Conservation (phyloP, 2,888 invertebrate species). For the Phalera bucephala region DNA sequence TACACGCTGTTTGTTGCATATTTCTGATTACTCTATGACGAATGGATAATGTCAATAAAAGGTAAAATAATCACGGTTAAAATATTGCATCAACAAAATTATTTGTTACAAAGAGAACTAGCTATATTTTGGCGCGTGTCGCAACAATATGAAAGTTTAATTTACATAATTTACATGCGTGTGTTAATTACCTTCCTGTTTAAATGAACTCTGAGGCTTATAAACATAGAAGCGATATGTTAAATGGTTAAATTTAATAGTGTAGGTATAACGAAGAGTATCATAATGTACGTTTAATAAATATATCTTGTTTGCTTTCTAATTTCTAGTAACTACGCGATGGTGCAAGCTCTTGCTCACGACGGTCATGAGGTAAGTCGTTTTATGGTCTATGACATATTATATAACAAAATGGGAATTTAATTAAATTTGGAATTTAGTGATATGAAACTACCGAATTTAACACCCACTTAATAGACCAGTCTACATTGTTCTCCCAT, state of each 20-base stretch:
- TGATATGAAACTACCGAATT: too few species aligned
- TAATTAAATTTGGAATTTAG: too few species aligned
- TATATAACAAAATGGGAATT: too few species aligned
- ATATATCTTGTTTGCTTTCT: slow-evolving; percentile 10
- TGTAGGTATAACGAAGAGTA: too few species aligned
- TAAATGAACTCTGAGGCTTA: neutral
- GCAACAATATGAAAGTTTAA: neutral
- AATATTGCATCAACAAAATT: neutral
- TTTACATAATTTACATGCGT: neutral
- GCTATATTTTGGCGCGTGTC: neutral
- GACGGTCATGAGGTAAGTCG: slow-evolving; percentile 93
- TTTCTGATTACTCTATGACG: neutral
- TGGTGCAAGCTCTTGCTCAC: slow-evolving; percentile 94
- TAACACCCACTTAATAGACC: too few species aligned
- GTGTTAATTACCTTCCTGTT: neutral
- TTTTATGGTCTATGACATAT: too few species aligned
- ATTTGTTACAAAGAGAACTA: neutral
- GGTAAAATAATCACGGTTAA: neutral
- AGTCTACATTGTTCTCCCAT: too few species aligned
- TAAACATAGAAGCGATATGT: neutral
- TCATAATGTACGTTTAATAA: too few species aligned
- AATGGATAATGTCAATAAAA: too few species aligned
- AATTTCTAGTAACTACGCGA: slow-evolving; percentile 93
- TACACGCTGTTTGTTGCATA: too few species aligned
- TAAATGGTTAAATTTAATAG: neutral